Conservation (phyloP, 2,888 invertebrate species). For the Nymphalis polychloros region DNA sequence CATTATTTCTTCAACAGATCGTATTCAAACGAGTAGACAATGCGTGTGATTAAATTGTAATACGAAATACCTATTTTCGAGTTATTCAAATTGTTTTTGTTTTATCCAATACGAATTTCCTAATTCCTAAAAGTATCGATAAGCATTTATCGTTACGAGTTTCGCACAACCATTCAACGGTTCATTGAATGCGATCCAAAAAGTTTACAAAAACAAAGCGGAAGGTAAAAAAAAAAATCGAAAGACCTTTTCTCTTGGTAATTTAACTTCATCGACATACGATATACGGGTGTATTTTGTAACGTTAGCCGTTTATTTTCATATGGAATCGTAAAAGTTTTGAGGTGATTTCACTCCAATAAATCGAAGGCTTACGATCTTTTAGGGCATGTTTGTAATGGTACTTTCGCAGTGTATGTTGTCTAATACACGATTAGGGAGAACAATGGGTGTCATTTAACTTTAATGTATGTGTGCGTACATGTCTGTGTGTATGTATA, state of each 20-base stretch:
- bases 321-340: slow-evolving; percentile 35
- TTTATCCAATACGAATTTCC: slow-evolving; percentile 15
- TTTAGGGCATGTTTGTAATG: slow-evolving; percentile 24
- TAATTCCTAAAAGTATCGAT: slow-evolving; percentile 33
- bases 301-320: slow-evolving; percentile 35
- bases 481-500: not conserved
- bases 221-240: slow-evolving; percentile 41
- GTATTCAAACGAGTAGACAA: not conserved
- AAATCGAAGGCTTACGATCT: slow-evolving; percentile 28
- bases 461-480: not conserved
- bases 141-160: slow-evolving; percentile 37
- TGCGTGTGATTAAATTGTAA: slow-evolving; percentile 4
- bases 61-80: slow-evolving; percentile 4
- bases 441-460: slow-evolving; percentile 5
- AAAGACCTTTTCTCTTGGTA: slow-evolving; percentile 42
- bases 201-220: slow-evolving; percentile 43
- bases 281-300: slow-evolving; percentile 35
- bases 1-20: not conserved
- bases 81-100: slow-evolving; percentile 14
- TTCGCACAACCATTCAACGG: slow-evolving; percentile 41
- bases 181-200: slow-evolving; percentile 46
- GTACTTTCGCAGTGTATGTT: not conserved
- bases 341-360: slow-evolving; percentile 24
- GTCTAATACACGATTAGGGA: slow-evolving; percentile 3
- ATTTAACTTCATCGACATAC: slow-evolving; percentile 44